Percentiles rank a stretch among this genome's conserved stretches.
Conservation (phyloP, 2,113 vertebrate genomes). For the Galbula dea region DNA sequence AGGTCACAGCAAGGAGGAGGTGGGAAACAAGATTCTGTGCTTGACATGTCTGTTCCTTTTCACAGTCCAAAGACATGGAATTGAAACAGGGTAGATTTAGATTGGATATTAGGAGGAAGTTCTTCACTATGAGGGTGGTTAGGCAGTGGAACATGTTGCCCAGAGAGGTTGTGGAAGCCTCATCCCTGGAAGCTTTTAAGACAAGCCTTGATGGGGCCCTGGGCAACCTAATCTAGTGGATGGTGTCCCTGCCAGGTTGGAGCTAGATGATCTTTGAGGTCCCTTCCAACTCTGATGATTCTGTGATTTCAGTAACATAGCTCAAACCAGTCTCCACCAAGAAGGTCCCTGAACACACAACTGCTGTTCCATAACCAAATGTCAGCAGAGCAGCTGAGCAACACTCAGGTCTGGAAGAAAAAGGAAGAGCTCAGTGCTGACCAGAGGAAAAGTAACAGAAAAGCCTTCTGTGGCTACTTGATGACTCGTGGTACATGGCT, state of each 20-base stretch:
- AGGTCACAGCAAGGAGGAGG: neutral
- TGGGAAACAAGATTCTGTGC: neutral
- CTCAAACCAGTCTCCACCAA: neutral
- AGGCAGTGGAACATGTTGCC: too few species aligned
- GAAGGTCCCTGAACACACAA: fast-evolving
- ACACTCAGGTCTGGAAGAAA: neutral
- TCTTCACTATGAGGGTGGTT: too few species aligned
- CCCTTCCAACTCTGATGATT: too few species aligned
- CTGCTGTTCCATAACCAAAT: neutral
- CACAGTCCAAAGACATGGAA: neutral
- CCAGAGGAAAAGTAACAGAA: neutral
- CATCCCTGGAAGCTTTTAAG: too few species aligned
- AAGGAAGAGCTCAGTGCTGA: neutral
- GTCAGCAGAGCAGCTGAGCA: neutral
- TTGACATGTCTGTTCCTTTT: neutral
- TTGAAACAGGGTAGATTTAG: too few species aligned
- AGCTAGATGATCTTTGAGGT: too few species aligned
- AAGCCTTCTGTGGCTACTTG: neutral
- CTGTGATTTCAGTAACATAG: neutral
- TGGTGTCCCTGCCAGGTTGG: too few species aligned
- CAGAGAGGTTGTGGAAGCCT: too few species aligned
- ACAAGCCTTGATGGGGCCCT: too few species aligned
- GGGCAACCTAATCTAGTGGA: too few species aligned
- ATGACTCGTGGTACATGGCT: neutral
- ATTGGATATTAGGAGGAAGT: too few species aligned